Evolutionary conservation across 2,113 vertebrate genomes (phyloP), one percentile per base, ranked within the genome.

Genomic region (Eurystomus gularis): DNA sequence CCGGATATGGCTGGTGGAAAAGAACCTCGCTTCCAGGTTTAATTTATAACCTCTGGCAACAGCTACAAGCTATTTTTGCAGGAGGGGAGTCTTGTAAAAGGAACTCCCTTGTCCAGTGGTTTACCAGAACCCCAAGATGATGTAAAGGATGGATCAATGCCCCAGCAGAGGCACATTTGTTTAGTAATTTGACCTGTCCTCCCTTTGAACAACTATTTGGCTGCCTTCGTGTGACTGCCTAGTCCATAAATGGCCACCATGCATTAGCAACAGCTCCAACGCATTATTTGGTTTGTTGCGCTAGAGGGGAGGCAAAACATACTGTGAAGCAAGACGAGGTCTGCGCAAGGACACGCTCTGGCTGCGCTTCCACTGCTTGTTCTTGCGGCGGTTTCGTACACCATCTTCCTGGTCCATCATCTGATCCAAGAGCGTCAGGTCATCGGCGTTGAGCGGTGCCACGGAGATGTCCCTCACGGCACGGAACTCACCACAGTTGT

Each of bases 331-430:
- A 55, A 99, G 98, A 35, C 98, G 98, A 33, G 99, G 99, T 88
- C 98, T 97, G 76, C 99, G 98, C 69, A 99, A 97, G 8, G 99
- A 98, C 90, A 99, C 97, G 93, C 99, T 99, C 98, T 99, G 98
- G 96, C 98, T 99, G 83, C 98, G 98, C 95, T 99, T 99, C 99
- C 99, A 99, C 44, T 97, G 97, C 96, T 98, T 99, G 95, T 98
- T 99, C 96, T 99, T 99, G 52, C 98, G 99, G 76, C 99, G 98
- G 97, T 99, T 99, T 28, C 98, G 98, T 13, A 99, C 99, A 2
- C 99, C 99, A 2, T 99, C 99, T 3, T 99, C 99, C 98, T 99
- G 99, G 98, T 99, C 99, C 99, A 99, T 99, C 99, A 99, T 99
- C 98, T 99, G 99, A 96, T 99, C 99, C 94, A 99, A 98, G 58